Evolutionary conservation across 2,888 invertebrate genomes (phyloP), one percentile per base, ranked within the genome.

Genomic region (Zhuqinia jingwanae): DNA sequence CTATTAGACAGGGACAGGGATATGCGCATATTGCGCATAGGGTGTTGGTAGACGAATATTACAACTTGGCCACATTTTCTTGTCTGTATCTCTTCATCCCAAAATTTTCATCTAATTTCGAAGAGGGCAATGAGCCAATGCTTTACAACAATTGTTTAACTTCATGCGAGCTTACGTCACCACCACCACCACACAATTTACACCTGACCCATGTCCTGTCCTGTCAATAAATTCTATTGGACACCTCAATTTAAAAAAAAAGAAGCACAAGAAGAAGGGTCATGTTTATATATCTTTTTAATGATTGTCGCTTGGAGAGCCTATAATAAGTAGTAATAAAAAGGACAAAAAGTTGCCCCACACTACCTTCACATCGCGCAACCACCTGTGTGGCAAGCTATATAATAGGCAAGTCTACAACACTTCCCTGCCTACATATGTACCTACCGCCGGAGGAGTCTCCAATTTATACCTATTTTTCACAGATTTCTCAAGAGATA

Each of bases 181-280:
- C n/a, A n/a, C n/a, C n/a, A n/a, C n/a, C n/a, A n/a, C n/a, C n/a
- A n/a, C n/a, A n/a, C n/a, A n/a, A n/a, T n/a, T n/a, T n/a, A n/a
- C n/a, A n/a, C n/a, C n/a, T n/a, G n/a, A n/a, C n/a, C n/a, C n/a
- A n/a, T n/a, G n/a, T n/a, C n/a, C 30, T 22, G 58, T 17, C 17
- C 20, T 47, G 47, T 53, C 85, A 85, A 79, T 85, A 85, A 85
- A 85, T 85, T 85, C 68, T 65, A 27, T 76, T 80, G 63, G 85
- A 85, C 85, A 85, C 79, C 36, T 25, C n/a, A 13, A n/a, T 36
- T 36, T 17, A 30, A 3, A 10, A n/a, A 11, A n/a, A 36, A 17
- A 2, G 36, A 15, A 36, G 8, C 11, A 10, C 36, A 30, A 11
- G 25, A 8, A 22, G 73, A 76, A 85, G 76, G 85, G 85, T 80